These are phyloP conservation scores for Lasioglossum marginatum DNA, from an alignment of 2,888 invertebrate genomes.

Conservation along the genomic window DNA sequence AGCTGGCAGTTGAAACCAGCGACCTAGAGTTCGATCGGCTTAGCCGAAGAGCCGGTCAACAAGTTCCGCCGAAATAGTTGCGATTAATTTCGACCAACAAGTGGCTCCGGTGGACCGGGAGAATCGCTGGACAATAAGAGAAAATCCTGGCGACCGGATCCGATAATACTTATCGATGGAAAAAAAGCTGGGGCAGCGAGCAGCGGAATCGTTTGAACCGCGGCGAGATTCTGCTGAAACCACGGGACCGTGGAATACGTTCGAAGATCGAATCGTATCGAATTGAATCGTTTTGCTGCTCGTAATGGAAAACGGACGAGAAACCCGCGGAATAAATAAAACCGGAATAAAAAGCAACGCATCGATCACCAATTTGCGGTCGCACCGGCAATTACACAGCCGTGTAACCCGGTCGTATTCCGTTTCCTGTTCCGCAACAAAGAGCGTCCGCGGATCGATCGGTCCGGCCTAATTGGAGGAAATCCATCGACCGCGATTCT, in stretches of 20 bases:
- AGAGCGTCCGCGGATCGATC: not conserved
- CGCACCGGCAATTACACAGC: slow-evolving; percentile 28
- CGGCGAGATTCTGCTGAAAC: not conserved
- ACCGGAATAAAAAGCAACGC: not conserved
- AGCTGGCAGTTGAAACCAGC: not conserved
- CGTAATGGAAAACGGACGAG: slow-evolving; percentile 1
- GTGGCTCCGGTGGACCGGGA: not conserved
- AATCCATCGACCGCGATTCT: not conserved
- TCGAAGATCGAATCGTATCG: not conserved
- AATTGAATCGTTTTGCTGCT: not conserved
- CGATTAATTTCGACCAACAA: slow-evolving; percentile 19
- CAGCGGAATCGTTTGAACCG: not conserved
- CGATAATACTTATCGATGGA: slow-evolving; percentile 5
- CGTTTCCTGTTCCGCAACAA: not conserved
- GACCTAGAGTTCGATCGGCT: not conserved
- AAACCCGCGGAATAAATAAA: not conserved
- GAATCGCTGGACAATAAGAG: not conserved
- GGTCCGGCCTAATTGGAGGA: not conserved
- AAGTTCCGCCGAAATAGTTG: not conserved
- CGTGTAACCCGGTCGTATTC: slow-evolving; percentile 9
- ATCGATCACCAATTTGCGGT: slow-evolving; percentile 22
- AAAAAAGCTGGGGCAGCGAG: not conserved
- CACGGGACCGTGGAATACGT: slow-evolving; percentile 25
- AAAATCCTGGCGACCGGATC: not conserved
- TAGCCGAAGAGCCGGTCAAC: not conserved